Percentiles rank a stretch among this genome's conserved stretches.
Evolutionary conservation across 2,888 invertebrate genomes (phyloP).

Genomic region (Norana najaformis): DNA sequence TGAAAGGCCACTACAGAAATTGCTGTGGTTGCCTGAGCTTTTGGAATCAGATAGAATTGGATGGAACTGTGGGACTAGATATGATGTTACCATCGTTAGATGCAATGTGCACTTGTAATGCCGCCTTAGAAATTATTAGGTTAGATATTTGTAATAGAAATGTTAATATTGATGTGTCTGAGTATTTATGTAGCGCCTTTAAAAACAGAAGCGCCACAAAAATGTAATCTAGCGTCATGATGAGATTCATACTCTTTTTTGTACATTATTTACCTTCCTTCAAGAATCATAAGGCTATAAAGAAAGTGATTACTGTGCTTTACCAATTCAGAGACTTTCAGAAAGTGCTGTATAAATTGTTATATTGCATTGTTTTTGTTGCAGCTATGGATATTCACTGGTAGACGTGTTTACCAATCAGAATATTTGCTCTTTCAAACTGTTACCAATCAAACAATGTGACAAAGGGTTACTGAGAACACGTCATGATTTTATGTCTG

Average conservation of each 20-base stretch:
- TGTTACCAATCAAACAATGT: background rate
- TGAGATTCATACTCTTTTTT: too few relatives aligned
- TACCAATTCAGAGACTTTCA: background rate
- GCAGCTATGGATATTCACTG: background rate
- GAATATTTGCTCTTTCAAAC: background rate
- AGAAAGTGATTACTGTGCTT: background rate
- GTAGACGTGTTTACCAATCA: background rate
- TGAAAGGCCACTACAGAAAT: too few relatives aligned
- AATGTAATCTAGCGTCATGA: too few relatives aligned
- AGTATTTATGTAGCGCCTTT: too few relatives aligned
- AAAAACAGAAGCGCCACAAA: too few relatives aligned
- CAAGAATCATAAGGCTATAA: background rate
- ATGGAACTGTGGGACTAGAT: too few relatives aligned
- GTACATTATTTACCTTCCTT: too few relatives aligned
- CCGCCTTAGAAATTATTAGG: background rate
- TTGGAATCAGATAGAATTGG: too few relatives aligned
- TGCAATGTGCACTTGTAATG: too few relatives aligned
- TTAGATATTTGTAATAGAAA: background rate
- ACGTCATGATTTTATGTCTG: slow-evolving; percentile 22
- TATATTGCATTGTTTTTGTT: background rate
- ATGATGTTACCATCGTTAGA: too few relatives aligned
- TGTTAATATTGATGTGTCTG: too few relatives aligned
- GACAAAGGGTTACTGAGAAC: background rate
- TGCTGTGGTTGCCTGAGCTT: background rate
- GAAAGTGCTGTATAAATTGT: background rate